Base-by-base conservation (phyloP, 2,113 vertebrate genomes). In the Coracopsis vasa region DNA sequence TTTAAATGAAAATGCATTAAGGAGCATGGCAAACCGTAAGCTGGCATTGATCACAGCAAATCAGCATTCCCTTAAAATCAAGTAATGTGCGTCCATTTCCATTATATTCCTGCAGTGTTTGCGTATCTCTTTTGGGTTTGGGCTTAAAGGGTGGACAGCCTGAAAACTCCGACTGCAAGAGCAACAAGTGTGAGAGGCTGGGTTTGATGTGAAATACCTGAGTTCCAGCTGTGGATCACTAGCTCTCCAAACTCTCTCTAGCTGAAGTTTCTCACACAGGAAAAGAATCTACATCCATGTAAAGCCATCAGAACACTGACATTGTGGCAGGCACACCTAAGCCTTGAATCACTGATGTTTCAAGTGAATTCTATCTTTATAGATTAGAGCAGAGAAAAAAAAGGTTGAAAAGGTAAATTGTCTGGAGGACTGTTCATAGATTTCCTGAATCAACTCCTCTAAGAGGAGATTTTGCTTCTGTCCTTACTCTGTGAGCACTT, bases 281-380 rank as follows among this genome's bases (percentile, higher is more conserved):
- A 66, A 23, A 71, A 17, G 58, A 21, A 16, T 42, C 37, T 47
- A 23, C 29, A 28, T 18, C 37, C 29, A 1, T 0, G 10, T 33
- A 72, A 60, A 77, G 14, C 39, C 48, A n/a, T 17, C 37, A 13
- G 56, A 53, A 47, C 45, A 14, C n/a, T 15, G n/a, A 10, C 80
- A 53, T 24, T 1, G 70, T 62, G 58, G 83, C 33, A 47, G 44
- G 31, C 3, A 1, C 2, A 9, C 29, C 13, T 11, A 29, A 75
- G 56, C 47, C 66, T 23, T 2, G 6, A 31, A 27, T 20, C 27
- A 2, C 54, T 3, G 65, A 18, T 0, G 2, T 10, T 37, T 13
- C 69, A 13, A 10, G 13, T 10, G 73, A 87, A 51, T 39, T 39
- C 41, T 13, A 13, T 27, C 54, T 42, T 15, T 35, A 33, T 0